Evolutionary conservation across 92 coral and sea anemone species (phyloP), one percentile per base, ranked within the genome.

Genomic region (Hydrozoanthus gracilis): DNA sequence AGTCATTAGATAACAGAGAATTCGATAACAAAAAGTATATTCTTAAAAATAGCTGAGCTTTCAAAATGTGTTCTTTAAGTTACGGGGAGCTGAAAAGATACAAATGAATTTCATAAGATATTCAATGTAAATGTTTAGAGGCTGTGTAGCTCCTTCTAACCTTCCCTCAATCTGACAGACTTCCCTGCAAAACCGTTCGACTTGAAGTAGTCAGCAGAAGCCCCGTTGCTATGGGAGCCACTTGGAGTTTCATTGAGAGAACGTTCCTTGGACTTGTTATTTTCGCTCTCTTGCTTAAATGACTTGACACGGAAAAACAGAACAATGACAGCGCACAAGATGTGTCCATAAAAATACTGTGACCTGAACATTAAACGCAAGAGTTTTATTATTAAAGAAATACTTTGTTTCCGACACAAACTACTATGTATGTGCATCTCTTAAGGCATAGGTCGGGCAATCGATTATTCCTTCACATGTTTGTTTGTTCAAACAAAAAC

Each of bases 291-390:
- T 54, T 18, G 66, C 27, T 35, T 52, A 66, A 44, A 54, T 27
- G 82, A 52, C 66, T 52, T 76, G 82, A 44, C 65, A 54, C 67
- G 82, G 45, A 55, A 27, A 9, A 76, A 11, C 9, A 76, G 82
- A 54, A 76, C 39, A 54, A 76, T 52, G 27, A 66, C 67, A 20
- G 47, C 67, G 11, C 82, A 76, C 10, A 76, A 44, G 66, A 76
- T 54, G 64, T 76, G 82, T 9, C 82, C 82, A 54, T 76, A 76
- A 12, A 76, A 76, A 17, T 76, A 76, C 66, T 76, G 82, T 35
- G 82, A 76, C 67, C 82, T 76, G 50, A 52, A 50, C 9, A 75
- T 5, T 17, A 5, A 66, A 66, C 39, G 39, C 39, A 27, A 27
- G 39, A 27, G 39, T 27, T 27, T 27, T 27, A 27, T 27, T 27